A percentile compares a stretch with the other conserved stretches of the same genome.
phyloP scores from a whole-genome alignment of 2,797 vertebrate species.

The Cephalopachus bancanus region DNA sequence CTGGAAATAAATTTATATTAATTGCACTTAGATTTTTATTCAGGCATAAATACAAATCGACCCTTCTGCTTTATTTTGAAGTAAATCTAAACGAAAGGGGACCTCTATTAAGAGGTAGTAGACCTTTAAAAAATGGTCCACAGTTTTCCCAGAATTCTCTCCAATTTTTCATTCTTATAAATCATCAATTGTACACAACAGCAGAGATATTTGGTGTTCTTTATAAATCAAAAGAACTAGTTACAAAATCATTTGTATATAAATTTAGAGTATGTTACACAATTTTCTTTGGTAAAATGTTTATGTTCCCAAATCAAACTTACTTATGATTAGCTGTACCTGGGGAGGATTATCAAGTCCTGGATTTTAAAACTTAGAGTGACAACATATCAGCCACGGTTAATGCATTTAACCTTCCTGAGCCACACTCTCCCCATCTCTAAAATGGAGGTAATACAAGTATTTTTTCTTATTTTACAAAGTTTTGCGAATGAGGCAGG shows the following conservation, averaged over 20 bases:
- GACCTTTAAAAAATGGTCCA: neutral
- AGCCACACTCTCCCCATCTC: neutral
- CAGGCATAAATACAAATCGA: neutral
- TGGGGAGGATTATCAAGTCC: neutral
- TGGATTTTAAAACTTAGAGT: neutral
- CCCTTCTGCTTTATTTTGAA: neutral
- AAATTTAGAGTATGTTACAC: neutral
- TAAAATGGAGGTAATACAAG: neutral
- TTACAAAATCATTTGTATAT: slow-evolving; percentile 24
- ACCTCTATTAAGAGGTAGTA: neutral
- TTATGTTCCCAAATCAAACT: neutral
- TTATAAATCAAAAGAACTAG: neutral
- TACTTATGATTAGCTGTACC: neutral
- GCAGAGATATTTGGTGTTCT: neutral
- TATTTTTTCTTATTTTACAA: neutral
- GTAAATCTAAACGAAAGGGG: slow-evolving; percentile 27
- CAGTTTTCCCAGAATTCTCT: neutral
- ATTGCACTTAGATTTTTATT: neutral
- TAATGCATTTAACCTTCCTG: neutral
- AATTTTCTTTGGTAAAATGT: slow-evolving; percentile 44
- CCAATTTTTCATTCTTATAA: slow-evolving; percentile 2
- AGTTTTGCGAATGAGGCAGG: neutral
- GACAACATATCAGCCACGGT: rapidly evolving
- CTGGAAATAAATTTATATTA: neutral
- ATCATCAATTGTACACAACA: neutral